Conservation (phyloP, 2,113 vertebrate species). For the Synodontis membranacea region DNA sequence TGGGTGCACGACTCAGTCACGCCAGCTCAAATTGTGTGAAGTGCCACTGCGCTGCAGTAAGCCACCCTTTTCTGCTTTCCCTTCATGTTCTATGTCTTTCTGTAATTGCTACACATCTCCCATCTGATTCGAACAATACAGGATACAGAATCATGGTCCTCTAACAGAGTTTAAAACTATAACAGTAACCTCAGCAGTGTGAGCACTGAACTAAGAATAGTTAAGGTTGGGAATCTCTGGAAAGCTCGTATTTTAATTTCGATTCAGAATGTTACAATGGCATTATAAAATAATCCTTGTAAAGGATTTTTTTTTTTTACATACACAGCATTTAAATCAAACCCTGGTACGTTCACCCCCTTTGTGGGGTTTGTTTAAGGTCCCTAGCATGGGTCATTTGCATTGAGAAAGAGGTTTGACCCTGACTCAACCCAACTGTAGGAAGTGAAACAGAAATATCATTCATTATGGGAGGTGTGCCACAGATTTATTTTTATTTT, state of each 20-base stretch:
- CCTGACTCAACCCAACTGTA: background rate
- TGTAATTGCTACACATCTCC: background rate
- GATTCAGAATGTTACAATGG: background rate
- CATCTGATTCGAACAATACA: background rate
- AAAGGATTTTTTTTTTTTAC: background rate
- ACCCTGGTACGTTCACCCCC: background rate
- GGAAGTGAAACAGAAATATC: slow-evolving; percentile 4
- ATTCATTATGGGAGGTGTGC: background rate
- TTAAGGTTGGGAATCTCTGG: no score
- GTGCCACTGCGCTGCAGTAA: slow-evolving; percentile 38
- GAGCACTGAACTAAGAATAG: background rate
- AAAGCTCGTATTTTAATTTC: background rate
- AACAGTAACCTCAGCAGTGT: background rate
- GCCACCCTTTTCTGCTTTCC: slow-evolving; percentile 12
- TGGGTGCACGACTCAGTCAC: slow-evolving; percentile 19
- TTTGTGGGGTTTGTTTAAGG: background rate
- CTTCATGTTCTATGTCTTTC: background rate
- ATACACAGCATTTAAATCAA: background rate
- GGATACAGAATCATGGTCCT: background rate
- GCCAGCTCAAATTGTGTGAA: slow-evolving; percentile 29
- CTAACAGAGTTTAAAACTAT: background rate
- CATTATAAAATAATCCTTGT: background rate
- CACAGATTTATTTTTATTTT: no score
- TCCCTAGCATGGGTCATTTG: background rate
- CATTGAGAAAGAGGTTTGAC: background rate